Conservation (phyloP, 2,113 vertebrate genomes). For the Platichthys stellatus region DNA sequence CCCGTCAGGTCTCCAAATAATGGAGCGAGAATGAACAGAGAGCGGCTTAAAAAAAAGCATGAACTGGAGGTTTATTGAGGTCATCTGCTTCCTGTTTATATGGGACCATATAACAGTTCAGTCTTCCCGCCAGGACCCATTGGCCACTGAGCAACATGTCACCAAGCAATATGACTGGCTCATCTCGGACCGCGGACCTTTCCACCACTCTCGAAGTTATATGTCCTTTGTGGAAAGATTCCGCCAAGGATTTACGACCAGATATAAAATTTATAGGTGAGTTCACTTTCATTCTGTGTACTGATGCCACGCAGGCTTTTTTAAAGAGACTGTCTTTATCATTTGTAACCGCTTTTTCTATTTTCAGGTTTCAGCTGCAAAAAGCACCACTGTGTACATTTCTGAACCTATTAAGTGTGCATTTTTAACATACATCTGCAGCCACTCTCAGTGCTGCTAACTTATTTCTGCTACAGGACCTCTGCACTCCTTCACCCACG, state of each 20-base stretch:
- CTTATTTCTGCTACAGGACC: background rate
- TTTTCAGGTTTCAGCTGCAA: conserved; percentile 57
- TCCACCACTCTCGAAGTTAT: conserved; percentile 99
- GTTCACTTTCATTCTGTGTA: conserved; percentile 61
- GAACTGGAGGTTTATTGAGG: conserved; percentile 99
- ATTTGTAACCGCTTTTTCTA: conserved; percentile 36
- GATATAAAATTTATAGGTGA: conserved; percentile 99
- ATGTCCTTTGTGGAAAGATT: conserved; percentile 99
- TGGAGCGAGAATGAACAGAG: conserved; percentile 99
- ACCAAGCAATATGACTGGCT: conserved; percentile 99
- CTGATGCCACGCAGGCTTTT: conserved; percentile 50
- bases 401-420: conserved; percentile 34
- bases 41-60: conserved; percentile 99
- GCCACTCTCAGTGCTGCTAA: background rate
- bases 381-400: conserved; percentile 55
- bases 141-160: conserved; percentile 97
- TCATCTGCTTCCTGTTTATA: conserved; percentile 99
- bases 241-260: conserved; percentile 99
- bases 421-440: conserved; percentile 32
- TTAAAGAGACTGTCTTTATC: conserved; percentile 47
- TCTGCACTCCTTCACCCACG: background rate
- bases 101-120: conserved; percentile 99
- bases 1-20: conserved; percentile 95
- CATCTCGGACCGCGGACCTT: conserved; percentile 99
- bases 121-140: conserved; percentile 96